Conservation (phyloP, 2,888 invertebrate species). For the Standfussiana lucernea region DNA sequence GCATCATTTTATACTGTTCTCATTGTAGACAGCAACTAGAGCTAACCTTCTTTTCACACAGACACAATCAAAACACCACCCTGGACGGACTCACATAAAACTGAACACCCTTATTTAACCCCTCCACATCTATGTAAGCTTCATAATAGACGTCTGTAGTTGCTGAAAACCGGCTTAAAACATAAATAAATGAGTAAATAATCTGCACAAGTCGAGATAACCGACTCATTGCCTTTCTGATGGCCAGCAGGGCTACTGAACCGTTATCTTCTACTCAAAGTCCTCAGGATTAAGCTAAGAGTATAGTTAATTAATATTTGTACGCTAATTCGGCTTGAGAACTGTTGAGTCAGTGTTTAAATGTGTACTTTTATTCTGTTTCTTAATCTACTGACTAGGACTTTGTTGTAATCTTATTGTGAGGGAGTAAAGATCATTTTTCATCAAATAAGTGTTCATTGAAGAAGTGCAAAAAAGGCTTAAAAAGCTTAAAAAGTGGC, state of each 20-base stretch:
- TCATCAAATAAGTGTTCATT: neutral
- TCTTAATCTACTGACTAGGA: constrained; percentile 5
- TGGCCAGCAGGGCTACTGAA: constrained; percentile 59
- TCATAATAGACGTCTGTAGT: constrained; percentile 60
- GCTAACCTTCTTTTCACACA: neutral
- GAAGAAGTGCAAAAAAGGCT: neutral
- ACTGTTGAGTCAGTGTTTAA: constrained; percentile 48
- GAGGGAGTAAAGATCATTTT: neutral
- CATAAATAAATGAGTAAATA: constrained; percentile 66
- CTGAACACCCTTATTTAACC: constrained; percentile 27
- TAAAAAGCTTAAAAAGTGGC: too few relatives aligned
- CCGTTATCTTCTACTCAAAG: constrained; percentile 68
- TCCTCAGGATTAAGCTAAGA: constrained; percentile 59
- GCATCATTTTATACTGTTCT: neutral
- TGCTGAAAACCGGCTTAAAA: constrained; percentile 60
- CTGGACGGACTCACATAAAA: constrained; percentile 36
- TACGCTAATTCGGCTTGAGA: constrained; percentile 48
- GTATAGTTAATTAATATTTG: constrained; percentile 57
- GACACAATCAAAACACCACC: neutral
- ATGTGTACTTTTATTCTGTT: constrained; percentile 27
- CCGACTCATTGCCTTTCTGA: constrained; percentile 71
- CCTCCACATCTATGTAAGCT: constrained; percentile 36
- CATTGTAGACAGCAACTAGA: neutral
- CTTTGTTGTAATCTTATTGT: constrained; percentile 1
- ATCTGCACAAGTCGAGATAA: constrained; percentile 71